Conservation (phyloP, 2,888 invertebrate species). For the Hedychridium roseum region DNA sequence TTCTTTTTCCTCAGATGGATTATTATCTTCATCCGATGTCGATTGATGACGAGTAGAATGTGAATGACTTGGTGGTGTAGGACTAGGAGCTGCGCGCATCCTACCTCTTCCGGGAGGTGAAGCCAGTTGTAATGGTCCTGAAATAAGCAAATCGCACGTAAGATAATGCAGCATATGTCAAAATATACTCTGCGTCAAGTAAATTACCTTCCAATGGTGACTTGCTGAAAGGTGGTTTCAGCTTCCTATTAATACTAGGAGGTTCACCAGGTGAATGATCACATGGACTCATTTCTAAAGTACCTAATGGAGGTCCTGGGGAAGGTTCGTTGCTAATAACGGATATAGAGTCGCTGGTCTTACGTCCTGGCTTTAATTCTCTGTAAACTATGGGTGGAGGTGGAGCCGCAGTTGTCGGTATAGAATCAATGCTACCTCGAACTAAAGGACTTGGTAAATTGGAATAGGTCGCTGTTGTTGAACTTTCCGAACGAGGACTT, state of each 20-base stretch:
- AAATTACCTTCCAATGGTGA: slow-evolving; percentile 51
- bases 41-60: slow-evolving; percentile 53
- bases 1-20: slow-evolving; percentile 62
- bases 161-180: too few relatives aligned
- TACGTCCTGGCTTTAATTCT: slow-evolving; percentile 69
- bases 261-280: slow-evolving; percentile 66
- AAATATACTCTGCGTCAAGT: too few relatives aligned
- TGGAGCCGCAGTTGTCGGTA: slow-evolving; percentile 60
- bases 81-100: slow-evolving; percentile 67
- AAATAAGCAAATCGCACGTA: too few relatives aligned
- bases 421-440: slow-evolving; percentile 51
- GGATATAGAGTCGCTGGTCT: slow-evolving; percentile 57
- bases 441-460: slow-evolving; percentile 68
- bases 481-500: slow-evolving; percentile 66
- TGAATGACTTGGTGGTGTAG: slow-evolving; percentile 62
- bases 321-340: slow-evolving; percentile 63
- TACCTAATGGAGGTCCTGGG: slow-evolving; percentile 50
- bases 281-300: slow-evolving; percentile 50
- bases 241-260: slow-evolving; percentile 81
- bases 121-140: slow-evolving; percentile 57
- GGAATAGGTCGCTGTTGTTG: slow-evolving; percentile 67
- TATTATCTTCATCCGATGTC: slow-evolving; percentile 64
- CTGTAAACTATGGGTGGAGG: slow-evolving; percentile 71
- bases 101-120: slow-evolving; percentile 62
- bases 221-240: slow-evolving; percentile 72